Evolutionary conservation across 2,888 invertebrate genomes (phyloP).

Genomic region (Nomada ferruginata): DNA sequence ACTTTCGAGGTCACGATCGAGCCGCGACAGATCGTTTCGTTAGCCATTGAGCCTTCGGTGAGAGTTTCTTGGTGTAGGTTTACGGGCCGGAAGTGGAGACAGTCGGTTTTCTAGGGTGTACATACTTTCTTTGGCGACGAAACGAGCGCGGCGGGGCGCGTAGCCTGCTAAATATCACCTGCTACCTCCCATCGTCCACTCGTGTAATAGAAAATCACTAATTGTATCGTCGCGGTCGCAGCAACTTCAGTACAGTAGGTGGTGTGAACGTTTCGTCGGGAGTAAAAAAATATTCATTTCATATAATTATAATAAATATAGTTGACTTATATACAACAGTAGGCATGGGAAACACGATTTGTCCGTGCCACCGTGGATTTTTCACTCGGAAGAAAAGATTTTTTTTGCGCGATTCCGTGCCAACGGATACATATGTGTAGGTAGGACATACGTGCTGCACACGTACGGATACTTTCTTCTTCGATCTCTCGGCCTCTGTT

Average conservation of each 20-base stretch:
- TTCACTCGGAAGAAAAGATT: too few species aligned
- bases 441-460: too few species aligned
- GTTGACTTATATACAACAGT: slow-evolving; percentile 68
- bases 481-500: slow-evolving; percentile 42
- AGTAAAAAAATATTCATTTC: slow-evolving; percentile 69
- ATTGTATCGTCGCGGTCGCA: background rate
- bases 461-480: slow-evolving; percentile 46
- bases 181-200: background rate
- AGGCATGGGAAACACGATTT: background rate
- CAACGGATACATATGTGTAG: background rate
- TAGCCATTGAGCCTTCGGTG: slow-evolving; percentile 63
- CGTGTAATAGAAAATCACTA: too few species aligned
- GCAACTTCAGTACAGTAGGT: background rate
- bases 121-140: slow-evolving; percentile 72
- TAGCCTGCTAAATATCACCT: background rate
- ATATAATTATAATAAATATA: slow-evolving; percentile 75
- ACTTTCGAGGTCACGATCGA: slow-evolving; percentile 81
- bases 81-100: slow-evolving; percentile 72
- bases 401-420: background rate
- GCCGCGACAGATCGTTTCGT: slow-evolving; percentile 33
- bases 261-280: background rate
- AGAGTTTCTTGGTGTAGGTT: slow-evolving; percentile 68
- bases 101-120: slow-evolving; percentile 75
- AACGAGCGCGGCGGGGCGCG: slow-evolving; percentile 1
- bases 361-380: too few species aligned